Evolutionary conservation across 2,113 vertebrate species (phyloP).

Genomic region (Microcebus lehilahytsara): DNA sequence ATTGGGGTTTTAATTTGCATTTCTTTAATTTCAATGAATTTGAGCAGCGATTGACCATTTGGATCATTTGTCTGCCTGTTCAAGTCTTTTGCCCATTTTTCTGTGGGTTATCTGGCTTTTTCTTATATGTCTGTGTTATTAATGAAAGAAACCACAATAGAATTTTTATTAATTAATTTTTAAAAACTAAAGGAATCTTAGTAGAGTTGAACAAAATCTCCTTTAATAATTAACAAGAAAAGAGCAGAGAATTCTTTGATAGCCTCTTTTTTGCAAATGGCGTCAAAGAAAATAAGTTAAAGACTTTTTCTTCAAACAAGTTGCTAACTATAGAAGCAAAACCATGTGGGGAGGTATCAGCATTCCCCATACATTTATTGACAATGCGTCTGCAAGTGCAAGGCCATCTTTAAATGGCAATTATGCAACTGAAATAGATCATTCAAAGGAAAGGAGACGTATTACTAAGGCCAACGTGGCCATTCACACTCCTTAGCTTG

Average conservation of each 20-base stretch:
- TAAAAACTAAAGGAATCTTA: constrained; percentile 9
- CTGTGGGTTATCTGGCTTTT: background rate
- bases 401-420: constrained; percentile 58
- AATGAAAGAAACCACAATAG: background rate
- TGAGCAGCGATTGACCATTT: background rate
- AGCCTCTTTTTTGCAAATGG: background rate
- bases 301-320: background rate
- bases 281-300: constrained; percentile 32
- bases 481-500: constrained; percentile 63
- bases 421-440: constrained; percentile 63
- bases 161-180: background rate
- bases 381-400: constrained; percentile 36
- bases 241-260: background rate
- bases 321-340: background rate
- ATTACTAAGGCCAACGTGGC: constrained; percentile 46
- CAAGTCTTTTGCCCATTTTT: constrained; percentile 18
- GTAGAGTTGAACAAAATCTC: background rate
- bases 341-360: background rate
- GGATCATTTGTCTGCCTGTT: background rate
- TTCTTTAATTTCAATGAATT: background rate
- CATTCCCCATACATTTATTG: constrained; percentile 8
- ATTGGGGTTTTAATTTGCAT: background rate
- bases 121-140: background rate
- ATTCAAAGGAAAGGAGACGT: constrained; percentile 39
- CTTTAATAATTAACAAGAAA: background rate